Percentiles rank a stretch among this genome's conserved stretches.
These are phyloP conservation scores for Hyperoodon ampullatus DNA, from an alignment of 2,113 vertebrate species.

Conservation along the genomic window DNA sequence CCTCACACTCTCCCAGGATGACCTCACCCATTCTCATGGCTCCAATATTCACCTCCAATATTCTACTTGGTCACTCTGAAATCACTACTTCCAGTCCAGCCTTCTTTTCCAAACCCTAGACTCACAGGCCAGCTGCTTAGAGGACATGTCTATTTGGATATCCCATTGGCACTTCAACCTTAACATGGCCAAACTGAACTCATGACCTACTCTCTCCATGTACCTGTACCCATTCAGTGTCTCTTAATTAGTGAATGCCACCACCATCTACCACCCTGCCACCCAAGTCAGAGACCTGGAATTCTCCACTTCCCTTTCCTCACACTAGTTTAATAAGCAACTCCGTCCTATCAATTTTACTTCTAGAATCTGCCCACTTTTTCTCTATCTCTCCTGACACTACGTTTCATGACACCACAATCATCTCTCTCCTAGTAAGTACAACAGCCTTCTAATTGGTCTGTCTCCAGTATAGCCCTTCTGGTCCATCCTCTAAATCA, in stretches of 20 bases:
- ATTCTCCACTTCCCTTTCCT: not conserved
- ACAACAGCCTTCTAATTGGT: not conserved
- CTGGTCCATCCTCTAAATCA: not conserved
- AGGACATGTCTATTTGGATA: not conserved
- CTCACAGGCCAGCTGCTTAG: not conserved
- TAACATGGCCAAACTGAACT: not conserved
- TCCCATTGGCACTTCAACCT: not conserved
- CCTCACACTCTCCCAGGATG: not conserved
- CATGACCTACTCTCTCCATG: not conserved
- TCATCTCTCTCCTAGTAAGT: not conserved
- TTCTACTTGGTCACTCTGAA: not conserved
- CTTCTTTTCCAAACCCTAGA: not conserved
- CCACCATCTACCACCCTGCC: not conserved
- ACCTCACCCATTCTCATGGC: not conserved
- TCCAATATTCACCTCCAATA: not conserved
- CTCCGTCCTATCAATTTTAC: not conserved
- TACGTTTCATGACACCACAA: not conserved
- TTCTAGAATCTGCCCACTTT: not conserved
- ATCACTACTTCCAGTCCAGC: not conserved
- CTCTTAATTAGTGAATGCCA: not conserved
- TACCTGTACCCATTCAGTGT: not conserved
- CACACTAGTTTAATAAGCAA: not conserved
- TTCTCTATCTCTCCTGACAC: not conserved
- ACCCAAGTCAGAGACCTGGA: not conserved
- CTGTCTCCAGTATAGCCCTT: not conserved